Evolutionary conservation across 1,140 invertebrate species (phyloP).

Genomic region (Drosophila erecta): DNA sequence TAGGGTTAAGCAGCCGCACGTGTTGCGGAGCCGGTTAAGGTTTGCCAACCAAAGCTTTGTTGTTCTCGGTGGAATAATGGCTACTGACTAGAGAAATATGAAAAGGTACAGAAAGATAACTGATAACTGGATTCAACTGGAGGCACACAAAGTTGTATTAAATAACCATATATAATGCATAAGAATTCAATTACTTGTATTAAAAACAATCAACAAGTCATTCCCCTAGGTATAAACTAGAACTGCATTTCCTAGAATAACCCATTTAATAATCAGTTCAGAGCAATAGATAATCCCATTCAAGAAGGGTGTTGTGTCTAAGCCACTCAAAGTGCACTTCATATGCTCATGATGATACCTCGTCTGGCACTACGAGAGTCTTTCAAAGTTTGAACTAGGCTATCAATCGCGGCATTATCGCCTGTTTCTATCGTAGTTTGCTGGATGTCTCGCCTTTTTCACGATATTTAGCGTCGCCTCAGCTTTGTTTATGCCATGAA

Average conservation of each 20-base stretch:
- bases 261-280: neutral
- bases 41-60: conserved; percentile 45
- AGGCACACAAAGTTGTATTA: no score
- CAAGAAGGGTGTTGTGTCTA: neutral
- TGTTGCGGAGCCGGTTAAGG: conserved; percentile 38
- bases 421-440: conserved; percentile 14
- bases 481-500: conserved; percentile 78
- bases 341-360: conserved; percentile 45
- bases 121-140: neutral
- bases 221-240: neutral
- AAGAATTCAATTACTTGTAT: no score
- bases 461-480: conserved; percentile 75
- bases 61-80: conserved; percentile 30
- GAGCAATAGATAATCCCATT: neutral
- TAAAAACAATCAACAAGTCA: neutral
- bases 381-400: conserved; percentile 22
- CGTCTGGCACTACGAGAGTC: conserved; percentile 44
- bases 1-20: conserved; percentile 67
- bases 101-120: neutral
- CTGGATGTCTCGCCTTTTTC: conserved; percentile 54
- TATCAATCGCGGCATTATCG: conserved; percentile 30
- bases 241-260: neutral
- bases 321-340: neutral
- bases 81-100: neutral
- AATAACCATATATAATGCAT: no score